These are phyloP conservation scores for Mormyrus proboscirostris DNA, from an alignment of 2,797 vertebrate species.

Conservation along the genomic window DNA sequence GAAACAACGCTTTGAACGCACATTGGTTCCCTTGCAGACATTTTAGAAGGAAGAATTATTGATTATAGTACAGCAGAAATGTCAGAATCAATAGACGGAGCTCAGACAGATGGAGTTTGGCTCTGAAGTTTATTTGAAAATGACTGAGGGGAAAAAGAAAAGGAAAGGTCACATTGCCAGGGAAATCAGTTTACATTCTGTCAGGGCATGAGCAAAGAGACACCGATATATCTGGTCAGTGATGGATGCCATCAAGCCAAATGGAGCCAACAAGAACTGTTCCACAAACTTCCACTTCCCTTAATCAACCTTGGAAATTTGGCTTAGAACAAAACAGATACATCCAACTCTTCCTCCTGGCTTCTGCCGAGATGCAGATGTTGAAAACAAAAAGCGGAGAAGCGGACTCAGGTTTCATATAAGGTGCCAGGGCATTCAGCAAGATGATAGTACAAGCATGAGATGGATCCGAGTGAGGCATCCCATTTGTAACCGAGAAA, in stretches of 20 bases:
- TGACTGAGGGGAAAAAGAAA: conserved; percentile 1
- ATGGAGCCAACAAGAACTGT: not conserved
- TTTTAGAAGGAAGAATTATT: not conserved
- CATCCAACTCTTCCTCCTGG: not conserved
- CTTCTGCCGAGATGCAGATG: not conserved
- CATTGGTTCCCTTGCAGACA: not conserved
- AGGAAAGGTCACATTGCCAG: conserved; percentile 7
- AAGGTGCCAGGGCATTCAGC: not conserved
- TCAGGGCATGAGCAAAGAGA: not conserved
- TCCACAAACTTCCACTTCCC: not conserved
- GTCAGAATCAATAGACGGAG: conserved; percentile 14
- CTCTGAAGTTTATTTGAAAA: conserved; percentile 12
- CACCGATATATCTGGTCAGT: not conserved
- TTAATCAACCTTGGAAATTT: not conserved
- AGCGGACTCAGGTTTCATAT: not conserved
- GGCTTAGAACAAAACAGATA: not conserved
- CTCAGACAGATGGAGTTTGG: conserved; percentile 13
- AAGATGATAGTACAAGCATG: not conserved
- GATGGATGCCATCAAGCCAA: not conserved
- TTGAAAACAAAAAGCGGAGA: not conserved
- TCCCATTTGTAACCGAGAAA: not conserved
- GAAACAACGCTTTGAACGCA: conserved; percentile 6
- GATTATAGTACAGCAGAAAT: conserved; percentile 4
- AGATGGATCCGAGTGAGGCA: not conserved
- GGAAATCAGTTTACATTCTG: conserved; percentile 15